phyloP scores from a whole-genome alignment of 2,113 vertebrate species.

The Pygoscelis adeliae region DNA sequence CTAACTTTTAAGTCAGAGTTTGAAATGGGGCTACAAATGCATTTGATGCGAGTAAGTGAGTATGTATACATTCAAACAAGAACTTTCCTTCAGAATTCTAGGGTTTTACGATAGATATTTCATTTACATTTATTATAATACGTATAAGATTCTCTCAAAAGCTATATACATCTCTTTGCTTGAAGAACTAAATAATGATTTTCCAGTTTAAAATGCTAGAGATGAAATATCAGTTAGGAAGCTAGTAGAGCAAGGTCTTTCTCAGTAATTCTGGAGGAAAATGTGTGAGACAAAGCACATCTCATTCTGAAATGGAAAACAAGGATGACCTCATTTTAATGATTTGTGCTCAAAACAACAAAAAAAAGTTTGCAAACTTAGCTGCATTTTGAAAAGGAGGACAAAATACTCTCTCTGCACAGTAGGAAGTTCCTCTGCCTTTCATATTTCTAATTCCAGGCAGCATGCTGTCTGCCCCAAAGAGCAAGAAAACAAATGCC shows the following conservation, averaged over 20 bases:
- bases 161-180: not conserved
- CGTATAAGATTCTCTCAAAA: not conserved
- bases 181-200: not conserved
- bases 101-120: not conserved
- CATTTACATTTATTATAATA: not conserved
- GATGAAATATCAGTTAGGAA: not conserved
- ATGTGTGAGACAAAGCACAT: not conserved
- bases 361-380: not conserved
- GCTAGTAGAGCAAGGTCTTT: not conserved
- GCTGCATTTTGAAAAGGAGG: slow-evolving; percentile 10
- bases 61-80: not conserved
- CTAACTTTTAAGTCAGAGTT: not conserved
- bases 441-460: slow-evolving; percentile 73
- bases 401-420: slow-evolving; percentile 8
- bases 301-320: slow-evolving; percentile 21
- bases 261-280: not conserved
- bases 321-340: slow-evolving; percentile 52
- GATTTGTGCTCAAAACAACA: not conserved
- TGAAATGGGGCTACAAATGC: not conserved
- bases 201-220: not conserved
- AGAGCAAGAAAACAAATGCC: slow-evolving; percentile 68
- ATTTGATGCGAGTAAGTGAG: not conserved
- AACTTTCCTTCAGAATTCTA: not conserved
- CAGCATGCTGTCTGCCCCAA: slow-evolving; percentile 49
- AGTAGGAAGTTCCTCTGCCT: slow-evolving; percentile 40